phyloP scores from a whole-genome alignment of 2,113 vertebrate species.

The Chionomys nivalis region DNA sequence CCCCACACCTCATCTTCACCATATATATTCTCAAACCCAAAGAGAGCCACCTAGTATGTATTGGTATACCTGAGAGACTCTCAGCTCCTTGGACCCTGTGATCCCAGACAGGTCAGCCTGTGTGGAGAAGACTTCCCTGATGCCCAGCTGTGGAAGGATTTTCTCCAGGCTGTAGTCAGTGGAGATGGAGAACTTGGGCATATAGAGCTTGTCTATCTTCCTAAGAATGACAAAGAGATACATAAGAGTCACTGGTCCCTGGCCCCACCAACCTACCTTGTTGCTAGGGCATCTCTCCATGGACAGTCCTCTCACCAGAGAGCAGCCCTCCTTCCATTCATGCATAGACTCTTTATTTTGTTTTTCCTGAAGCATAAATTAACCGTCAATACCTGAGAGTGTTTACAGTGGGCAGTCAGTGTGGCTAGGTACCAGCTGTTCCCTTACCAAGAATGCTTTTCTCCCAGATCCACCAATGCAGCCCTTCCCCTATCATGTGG shows the following conservation, averaged over 20 bases:
- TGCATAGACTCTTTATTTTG: rapidly evolving
- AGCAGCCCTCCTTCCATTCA: rapidly evolving
- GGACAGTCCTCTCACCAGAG: rapidly evolving
- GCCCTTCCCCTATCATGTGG: background rate
- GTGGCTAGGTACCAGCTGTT: no score
- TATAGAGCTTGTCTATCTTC: rapidly evolving
- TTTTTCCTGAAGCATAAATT: background rate
- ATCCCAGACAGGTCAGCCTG: constrained; percentile 28
- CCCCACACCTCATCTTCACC: background rate
- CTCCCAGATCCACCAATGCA: rapidly evolving
- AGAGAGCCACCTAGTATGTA: rapidly evolving
- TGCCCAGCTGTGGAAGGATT: background rate
- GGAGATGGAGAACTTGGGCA: background rate
- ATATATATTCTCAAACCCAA: no score
- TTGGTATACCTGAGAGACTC: constrained; percentile 1
- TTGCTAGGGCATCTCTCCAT: rapidly evolving
- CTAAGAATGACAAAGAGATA: background rate
- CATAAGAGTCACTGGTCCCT: rapidly evolving
- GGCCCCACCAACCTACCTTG: no score
- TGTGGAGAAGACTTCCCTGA: background rate
- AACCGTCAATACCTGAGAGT: rapidly evolving
- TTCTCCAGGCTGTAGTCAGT: rapidly evolving
- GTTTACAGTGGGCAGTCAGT: no score
- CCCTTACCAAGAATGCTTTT: background rate
- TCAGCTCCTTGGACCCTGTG: background rate